Conservation (phyloP, 2,113 vertebrate genomes). For the Ophthalmolycus amberensis region DNA sequence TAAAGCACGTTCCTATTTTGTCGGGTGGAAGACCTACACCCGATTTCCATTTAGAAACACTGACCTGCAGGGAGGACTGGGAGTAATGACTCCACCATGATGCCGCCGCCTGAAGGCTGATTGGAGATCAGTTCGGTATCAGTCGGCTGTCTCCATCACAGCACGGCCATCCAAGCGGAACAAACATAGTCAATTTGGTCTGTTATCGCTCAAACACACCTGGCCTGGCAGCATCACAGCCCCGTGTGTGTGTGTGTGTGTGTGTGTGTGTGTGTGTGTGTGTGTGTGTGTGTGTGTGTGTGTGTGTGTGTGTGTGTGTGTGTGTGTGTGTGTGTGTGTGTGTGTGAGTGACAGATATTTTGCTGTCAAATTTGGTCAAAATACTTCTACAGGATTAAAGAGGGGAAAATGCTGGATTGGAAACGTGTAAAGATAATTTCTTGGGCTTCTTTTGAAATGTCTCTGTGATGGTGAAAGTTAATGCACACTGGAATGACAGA, state of each 20-base stretch:
- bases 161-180: constrained; percentile 47
- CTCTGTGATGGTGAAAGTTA: constrained; percentile 5
- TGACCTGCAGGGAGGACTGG: constrained; percentile 32
- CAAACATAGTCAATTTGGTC: constrained; percentile 49
- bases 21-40: background rate
- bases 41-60: background rate
- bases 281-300: constrained; percentile 17
- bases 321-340: constrained; percentile 12
- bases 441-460: constrained; percentile 30
- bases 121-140: constrained; percentile 63
- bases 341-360: constrained; percentile 40
- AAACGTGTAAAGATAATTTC: constrained; percentile 21
- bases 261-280: constrained; percentile 15
- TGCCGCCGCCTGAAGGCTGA: constrained; percentile 54
- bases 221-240: constrained; percentile 32
- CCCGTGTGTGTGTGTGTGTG: constrained; percentile 12
- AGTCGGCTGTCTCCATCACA: constrained; percentile 49
- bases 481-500: background rate
- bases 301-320: constrained; percentile 11
- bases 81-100: constrained; percentile 34
- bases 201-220: constrained; percentile 68
- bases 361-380: constrained; percentile 30
- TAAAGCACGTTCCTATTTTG: constrained; percentile 2
- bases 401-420: background rate
- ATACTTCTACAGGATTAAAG: constrained; percentile 33